phyloP scores from a whole-genome alignment of 2,888 invertebrate genomes.

The Athalia cordata region DNA sequence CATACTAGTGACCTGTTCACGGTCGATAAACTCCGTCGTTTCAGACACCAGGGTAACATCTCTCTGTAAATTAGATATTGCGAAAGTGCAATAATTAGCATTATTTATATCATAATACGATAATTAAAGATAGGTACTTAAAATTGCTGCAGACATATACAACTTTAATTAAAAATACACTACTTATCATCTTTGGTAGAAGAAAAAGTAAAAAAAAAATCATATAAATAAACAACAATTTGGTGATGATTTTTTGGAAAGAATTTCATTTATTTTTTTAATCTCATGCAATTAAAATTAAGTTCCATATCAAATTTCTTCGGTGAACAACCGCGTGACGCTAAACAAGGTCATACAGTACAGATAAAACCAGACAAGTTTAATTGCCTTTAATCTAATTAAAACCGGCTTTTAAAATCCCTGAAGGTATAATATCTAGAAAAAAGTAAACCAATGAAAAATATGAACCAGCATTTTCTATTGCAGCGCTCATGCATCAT shows the following conservation, averaged over 20 bases:
- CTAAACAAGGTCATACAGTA: too few species aligned
- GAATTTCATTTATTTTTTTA: too few species aligned
- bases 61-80: constrained; percentile 57
- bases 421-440: background rate
- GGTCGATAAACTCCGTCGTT: constrained; percentile 63
- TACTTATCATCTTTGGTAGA: background rate
- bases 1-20: constrained; percentile 66
- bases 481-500: too few species aligned
- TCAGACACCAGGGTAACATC: constrained; percentile 63
- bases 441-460: too few species aligned
- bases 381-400: constrained; percentile 5
- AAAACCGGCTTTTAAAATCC: background rate
- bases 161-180: background rate
- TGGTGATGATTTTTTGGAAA: constrained; percentile 7
- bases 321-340: too few species aligned
- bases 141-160: too few species aligned
- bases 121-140: too few species aligned
- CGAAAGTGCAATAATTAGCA: constrained; percentile 5
- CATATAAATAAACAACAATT: background rate
- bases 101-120: background rate
- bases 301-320: too few species aligned
- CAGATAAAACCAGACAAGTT: background rate
- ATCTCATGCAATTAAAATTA: too few species aligned
- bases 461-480: too few species aligned
- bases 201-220: background rate